Base-by-base conservation (phyloP, 1,140 invertebrate species). In the Zaprionus inermis region DNA sequence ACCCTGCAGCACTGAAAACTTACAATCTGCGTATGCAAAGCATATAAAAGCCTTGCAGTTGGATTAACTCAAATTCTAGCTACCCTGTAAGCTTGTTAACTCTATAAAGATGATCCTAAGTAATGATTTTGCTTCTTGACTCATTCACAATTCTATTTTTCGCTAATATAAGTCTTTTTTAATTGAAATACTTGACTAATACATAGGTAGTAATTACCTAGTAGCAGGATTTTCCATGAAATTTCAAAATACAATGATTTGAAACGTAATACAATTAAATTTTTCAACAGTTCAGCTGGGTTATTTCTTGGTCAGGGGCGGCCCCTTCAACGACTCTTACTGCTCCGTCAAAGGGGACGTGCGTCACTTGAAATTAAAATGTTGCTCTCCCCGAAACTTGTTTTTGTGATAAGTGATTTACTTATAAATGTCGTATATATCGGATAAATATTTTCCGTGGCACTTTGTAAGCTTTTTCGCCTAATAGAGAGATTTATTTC, bases 301-400 rank as follows among this genome's bases (percentile, higher is more conserved):
- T 9, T 51, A 32, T 49, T 58, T 64, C 28, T 52, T 28, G 34
- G 34, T 36, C 6, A 56, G 34, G 55, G 46, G n/a, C n/a, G 79
- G 24, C 24, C 24, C 22, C 79, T 77, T 79, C 54, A 67, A 36
- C 64, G 80, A 75, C 65, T 76, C 64, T 69, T 85, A 63, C 60
- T 51, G 49, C 57, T 68, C 44, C 70, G 56, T 57, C 58, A 24
- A 54, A 7, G 34, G 12, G 59, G 24, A 85, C 75, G 80, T 69
- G 77, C 84, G 84, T 88, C 84, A 88, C 64, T 80, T 89, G 78
- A 88, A 89, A 84, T 88, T 89, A 81, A 88, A 88, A 79, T 76
- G 38, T 44, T 61, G 63, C 63, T 65, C 68, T 76, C 68, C 75
- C 72, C 55, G 41, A 88, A 86, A 86, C 82, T 88, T 77, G 82